Evolutionary conservation across 1,140 invertebrate species (phyloP).

Genomic region (Trachymyrmex septentrionalis): DNA sequence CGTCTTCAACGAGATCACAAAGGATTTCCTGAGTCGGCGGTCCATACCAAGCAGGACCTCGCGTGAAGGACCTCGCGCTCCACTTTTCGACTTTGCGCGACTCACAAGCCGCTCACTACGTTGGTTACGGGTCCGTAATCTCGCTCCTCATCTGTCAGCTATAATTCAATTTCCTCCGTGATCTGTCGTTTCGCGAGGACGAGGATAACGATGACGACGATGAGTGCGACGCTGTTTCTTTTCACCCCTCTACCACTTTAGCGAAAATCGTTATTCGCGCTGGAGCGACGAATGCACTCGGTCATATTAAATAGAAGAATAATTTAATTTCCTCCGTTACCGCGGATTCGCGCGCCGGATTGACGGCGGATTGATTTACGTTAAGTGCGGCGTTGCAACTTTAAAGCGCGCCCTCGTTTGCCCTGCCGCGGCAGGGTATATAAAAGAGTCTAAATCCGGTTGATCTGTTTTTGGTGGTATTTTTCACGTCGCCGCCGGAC

Average conservation of each 20-base stretch:
- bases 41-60: slow-evolving; percentile 80
- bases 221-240: slow-evolving; percentile 12
- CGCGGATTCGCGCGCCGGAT: slow-evolving; percentile 58
- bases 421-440: slow-evolving; percentile 41
- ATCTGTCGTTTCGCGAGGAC: slow-evolving; percentile 39
- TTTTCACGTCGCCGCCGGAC: slow-evolving; percentile 73
- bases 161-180: slow-evolving; percentile 46
- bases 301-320: slow-evolving; percentile 61
- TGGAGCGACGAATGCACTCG: slow-evolving; percentile 58
- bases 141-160: slow-evolving; percentile 70
- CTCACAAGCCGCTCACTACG: neutral
- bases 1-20: slow-evolving; percentile 82
- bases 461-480: slow-evolving; percentile 60
- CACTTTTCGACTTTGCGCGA: slow-evolving; percentile 65
- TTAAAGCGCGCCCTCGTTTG: slow-evolving; percentile 51
- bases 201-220: slow-evolving; percentile 28
- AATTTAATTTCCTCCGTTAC: slow-evolving; percentile 62
- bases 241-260: neutral
- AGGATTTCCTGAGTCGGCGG: slow-evolving; percentile 72
- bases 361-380: slow-evolving; percentile 61
- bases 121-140: slow-evolving; percentile 64
- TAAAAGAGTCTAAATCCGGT: slow-evolving; percentile 60
- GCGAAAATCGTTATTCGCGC: slow-evolving; percentile 59
- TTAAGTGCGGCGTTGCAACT: slow-evolving; percentile 64
- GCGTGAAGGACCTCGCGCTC: slow-evolving; percentile 76